Base-by-base conservation (phyloP, 2,888 invertebrate species). In the Luperina testacea region DNA sequence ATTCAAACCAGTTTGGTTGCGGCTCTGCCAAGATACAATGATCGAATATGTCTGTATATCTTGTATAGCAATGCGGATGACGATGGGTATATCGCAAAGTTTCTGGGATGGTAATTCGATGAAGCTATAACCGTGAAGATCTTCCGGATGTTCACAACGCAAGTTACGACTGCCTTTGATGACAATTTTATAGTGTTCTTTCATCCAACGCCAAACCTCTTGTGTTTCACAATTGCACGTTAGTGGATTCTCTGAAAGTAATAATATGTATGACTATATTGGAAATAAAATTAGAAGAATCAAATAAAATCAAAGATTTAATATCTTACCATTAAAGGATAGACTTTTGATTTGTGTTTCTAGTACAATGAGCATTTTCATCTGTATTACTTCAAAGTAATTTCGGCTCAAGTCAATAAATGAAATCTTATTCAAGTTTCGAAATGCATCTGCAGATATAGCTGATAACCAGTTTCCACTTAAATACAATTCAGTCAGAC, bases 141-240 rank as follows among this genome's bases (percentile, higher is more conserved):
- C 98, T 84, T 98, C 98, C 0, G 99, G 99, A 91, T 98, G 98
- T 94, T 98, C 98, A 95, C 99, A 99, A 86, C 98, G 97, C 89
- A 98, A 97, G 84, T 97, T 97, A 81, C 96, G 94, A 90, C 97
- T 97, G 89, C 97, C 97, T 87, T 97, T 97, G 80, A 96, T 92
- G 51, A 98, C 96, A 79, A 98, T 97, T 96, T 99, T 98, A 91
- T 98, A 97, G 96, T 99, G 98, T 94, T 98, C 98, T 92, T 98
- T 97, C 93, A 99, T 97, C 99, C 99, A 99, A 95, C 98, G 98
- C 98, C 99, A 99, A 71, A 99, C 97, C 93, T 98, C 98, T 95
- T 99, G 98, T 81, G 99, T 98, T 93, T 99, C 98, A 94, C 99
- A 99, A 92, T 98, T 98, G 95, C 99, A 99, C 85, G 98, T 98